Evolutionary conservation across 2,113 vertebrate species (phyloP), one percentile per base, ranked within the genome.

Genomic region (Dipodomys stephensi): DNA sequence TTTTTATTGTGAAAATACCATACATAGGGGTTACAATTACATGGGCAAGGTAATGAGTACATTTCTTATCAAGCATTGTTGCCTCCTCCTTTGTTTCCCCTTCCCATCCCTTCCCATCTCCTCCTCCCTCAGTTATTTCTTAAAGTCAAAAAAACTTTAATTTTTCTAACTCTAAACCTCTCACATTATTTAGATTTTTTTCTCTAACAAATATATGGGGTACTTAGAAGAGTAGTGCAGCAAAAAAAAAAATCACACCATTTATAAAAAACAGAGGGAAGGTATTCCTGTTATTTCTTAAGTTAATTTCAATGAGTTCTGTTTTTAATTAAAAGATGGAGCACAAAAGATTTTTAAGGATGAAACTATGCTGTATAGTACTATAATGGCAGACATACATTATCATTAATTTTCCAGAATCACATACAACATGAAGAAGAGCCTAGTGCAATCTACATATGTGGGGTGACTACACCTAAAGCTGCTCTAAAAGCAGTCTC

Each of bases 121-220:
- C 39, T 39, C 39, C 39, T 39, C 39, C 83, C 35, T 16, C 10
- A 49, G 19, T 95, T 71, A 81, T 49, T 93, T 57, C 53, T 84
- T 57, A 32, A 79, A 72, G 76, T 72, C 10, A 73, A 20, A 7
- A 86, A 86, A 93, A 68, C 35, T 68, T 81, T 23, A 57, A 46
- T 64, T 81, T 92, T 89, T 64, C 68, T 87, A 72, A 79, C 68
- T 79, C 13, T 91, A 95, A 94, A 83, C 6, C 20, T 84, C 20
- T 83, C 60, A 32, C 86, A 6, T 83, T 76, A 76, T 44, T 64
- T 83, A 88, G 62, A 82, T 91, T 88, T 92, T 49, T 78, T 67
- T 32, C 77, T 69, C 39, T 13, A 30, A 68, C 67, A 71, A 74
- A 82, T 18, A 2, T n/a, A 64, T 15, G n/a, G 46, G 8, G 64